phyloP scores from a whole-genome alignment of 2,113 vertebrate genomes.

The Natator depressus region DNA sequence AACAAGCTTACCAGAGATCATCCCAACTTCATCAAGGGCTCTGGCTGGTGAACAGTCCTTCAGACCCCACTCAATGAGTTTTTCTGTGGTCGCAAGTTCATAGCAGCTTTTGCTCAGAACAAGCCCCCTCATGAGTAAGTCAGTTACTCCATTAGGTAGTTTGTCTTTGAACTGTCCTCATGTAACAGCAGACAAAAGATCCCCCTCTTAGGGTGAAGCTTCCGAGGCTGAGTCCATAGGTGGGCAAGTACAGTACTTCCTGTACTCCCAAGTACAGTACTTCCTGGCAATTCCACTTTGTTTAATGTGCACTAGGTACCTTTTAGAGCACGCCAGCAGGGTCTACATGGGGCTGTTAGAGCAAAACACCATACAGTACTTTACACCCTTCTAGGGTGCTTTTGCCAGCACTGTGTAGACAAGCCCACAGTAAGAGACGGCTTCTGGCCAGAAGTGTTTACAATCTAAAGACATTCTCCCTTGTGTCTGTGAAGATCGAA shows the following conservation, averaged over 20 bases:
- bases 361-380: neutral
- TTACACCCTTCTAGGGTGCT: neutral
- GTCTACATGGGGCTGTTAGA: neutral
- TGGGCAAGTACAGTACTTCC: neutral
- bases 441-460: neutral
- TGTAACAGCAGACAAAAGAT: neutral
- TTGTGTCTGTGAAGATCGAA: neutral
- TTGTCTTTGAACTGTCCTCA: neutral
- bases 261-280: neutral
- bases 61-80: neutral
- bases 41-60: neutral
- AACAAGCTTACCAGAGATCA: neutral
- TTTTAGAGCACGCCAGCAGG: neutral
- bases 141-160: neutral
- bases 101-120: neutral
- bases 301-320: neutral
- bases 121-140: neutral
- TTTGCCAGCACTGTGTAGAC: neutral
- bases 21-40: neutral
- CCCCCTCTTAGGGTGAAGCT: neutral
- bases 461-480: neutral
- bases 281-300: neutral
- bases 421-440: neutral
- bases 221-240: neutral
- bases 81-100: neutral